Conservation (phyloP, 2,888 invertebrate species). For the Athalia rosae region DNA sequence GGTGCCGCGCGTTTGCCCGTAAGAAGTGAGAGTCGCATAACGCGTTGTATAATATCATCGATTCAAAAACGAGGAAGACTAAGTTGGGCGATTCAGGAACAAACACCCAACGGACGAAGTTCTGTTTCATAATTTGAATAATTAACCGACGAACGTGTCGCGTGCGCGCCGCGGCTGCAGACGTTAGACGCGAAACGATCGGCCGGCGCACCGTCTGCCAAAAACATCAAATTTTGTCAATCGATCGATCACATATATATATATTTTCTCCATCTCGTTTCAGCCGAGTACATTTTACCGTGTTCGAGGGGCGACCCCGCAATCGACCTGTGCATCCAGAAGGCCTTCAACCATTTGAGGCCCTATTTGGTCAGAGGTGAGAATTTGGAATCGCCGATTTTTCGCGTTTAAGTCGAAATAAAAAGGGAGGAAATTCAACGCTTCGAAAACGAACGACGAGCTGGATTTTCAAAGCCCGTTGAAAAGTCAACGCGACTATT, state of each 20-base stretch:
- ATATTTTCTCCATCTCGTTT: conserved; percentile 63
- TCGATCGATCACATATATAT: too few species aligned
- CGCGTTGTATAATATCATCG: conserved; percentile 52
- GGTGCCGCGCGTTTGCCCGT: too few species aligned
- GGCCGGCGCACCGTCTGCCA: not conserved
- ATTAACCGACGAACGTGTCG: not conserved
- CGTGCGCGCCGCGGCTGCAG: not conserved
- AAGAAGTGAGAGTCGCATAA: conserved; percentile 53
- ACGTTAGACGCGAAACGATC: not conserved
- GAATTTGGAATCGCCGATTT: conserved; percentile 39
- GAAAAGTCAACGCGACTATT: too few species aligned
- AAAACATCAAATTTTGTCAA: not conserved
- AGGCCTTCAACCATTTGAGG: conserved; percentile 83
- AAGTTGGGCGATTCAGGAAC: conserved; percentile 13
- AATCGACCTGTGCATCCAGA: conserved; percentile 80
- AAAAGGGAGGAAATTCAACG: too few species aligned
- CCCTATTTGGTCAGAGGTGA: conserved; percentile 80
- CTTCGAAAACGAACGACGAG: too few species aligned
- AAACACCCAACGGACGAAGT: conserved; percentile 2
- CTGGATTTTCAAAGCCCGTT: too few species aligned
- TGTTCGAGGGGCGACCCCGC: conserved; percentile 82
- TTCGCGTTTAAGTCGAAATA: too few species aligned
- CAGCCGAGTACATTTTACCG: conserved; percentile 84
- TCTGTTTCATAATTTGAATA: not conserved
- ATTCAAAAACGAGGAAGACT: conserved; percentile 2